Base-by-base conservation (phyloP, 1,140 invertebrate species). In the Kradibia gibbosae region DNA sequence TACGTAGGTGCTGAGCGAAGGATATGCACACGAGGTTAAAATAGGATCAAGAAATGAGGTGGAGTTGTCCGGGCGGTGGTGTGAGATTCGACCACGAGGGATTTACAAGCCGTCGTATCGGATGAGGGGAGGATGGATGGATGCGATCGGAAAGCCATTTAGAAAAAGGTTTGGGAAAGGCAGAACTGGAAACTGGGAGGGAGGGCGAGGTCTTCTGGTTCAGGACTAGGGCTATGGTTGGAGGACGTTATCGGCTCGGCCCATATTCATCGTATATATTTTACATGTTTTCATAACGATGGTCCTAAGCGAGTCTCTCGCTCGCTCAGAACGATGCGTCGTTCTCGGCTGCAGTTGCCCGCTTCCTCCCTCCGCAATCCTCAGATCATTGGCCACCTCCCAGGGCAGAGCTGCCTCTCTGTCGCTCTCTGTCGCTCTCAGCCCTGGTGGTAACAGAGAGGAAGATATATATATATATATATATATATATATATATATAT, bases 241-340 rank as follows among this genome's bases (percentile, higher is more conserved):
- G 25, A 31, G 25, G 3, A 7, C 88, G 89, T 90, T 90, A 91
- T 90, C 89, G 86, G 86, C 82, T 82, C 87, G 84, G 85, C 86
- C 87, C 89, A 91, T 89, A 91, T 91, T 92, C n/a, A n/a, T n/a
- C n/a, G 90, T 91, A 92, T 92, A 91, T 91, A 91, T 92, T 92
- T 92, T 90, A 91, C 91, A 91, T 91, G 90, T 91, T 91, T 92
- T 90, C 90, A 91, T 91, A 91, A 91, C 90, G 91, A 80, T 80
- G 70, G 28, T 65, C 20, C n/a, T n/a, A n/a, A n/a, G n/a, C n/a
- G n/a, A 55, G 53, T 50, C 90, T 85, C 88, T 86, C 83, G 53
- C 17, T 39, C 60, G 60, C 25, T 60, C 57, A n/a, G 77, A 84
- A 82, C 81, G 80, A 78, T 80, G 84, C 81, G 60, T 76, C 83